A percentile compares a stretch with the other conserved stretches of the same genome.
phyloP scores from a whole-genome alignment of 2,888 invertebrate species.

The Alentia gelatinosa region DNA sequence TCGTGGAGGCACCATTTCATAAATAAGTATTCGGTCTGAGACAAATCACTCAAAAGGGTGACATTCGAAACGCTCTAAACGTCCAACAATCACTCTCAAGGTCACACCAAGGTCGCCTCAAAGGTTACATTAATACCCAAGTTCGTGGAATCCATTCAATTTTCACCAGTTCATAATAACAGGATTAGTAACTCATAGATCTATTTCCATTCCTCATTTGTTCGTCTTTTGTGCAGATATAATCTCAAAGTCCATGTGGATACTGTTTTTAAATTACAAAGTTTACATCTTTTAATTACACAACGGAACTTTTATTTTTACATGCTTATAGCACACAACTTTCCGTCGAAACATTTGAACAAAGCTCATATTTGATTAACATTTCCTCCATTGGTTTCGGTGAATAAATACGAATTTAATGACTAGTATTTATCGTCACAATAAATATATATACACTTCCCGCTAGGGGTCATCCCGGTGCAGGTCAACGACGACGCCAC shows the following conservation, averaged over 20 bases:
- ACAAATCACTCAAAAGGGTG: background rate
- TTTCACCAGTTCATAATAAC: too few species aligned
- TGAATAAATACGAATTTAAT: constrained; percentile 46
- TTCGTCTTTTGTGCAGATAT: too few species aligned
- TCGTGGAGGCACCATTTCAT: background rate
- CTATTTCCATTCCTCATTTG: too few species aligned
- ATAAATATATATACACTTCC: constrained; percentile 50
- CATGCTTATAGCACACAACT: background rate
- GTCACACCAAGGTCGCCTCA: background rate
- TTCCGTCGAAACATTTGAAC: constrained; percentile 6
- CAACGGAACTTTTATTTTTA: background rate
- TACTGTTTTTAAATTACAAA: background rate
- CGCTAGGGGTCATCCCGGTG: background rate
- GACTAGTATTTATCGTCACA: constrained; percentile 42
- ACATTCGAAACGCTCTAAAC: background rate
- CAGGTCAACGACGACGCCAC: background rate
- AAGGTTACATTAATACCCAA: background rate
- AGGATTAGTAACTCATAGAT: too few species aligned
- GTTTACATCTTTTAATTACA: too few species aligned
- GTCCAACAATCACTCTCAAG: background rate
- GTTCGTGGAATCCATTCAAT: background rate
- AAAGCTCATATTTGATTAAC: constrained; percentile 19
- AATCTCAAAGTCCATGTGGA: background rate
- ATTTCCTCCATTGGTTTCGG: background rate
- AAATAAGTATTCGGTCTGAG: background rate